Conservation (phyloP, 2,113 vertebrate species). For the Nibea coibor region DNA sequence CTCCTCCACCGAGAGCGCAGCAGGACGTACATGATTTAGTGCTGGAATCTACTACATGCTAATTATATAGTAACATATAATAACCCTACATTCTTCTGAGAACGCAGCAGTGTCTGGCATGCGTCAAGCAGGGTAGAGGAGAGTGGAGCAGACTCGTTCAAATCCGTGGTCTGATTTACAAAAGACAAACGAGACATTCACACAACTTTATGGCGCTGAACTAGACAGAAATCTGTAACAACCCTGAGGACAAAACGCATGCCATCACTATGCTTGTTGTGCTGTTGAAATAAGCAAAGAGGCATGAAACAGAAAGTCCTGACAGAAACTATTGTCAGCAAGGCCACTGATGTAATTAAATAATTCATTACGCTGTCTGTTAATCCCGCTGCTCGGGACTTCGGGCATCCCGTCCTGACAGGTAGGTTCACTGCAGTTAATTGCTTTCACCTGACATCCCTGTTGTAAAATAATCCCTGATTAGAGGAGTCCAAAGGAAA, state of each 20-base stretch:
- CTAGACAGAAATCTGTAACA: slow-evolving; percentile 16
- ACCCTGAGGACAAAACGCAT: not conserved
- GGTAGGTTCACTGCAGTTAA: slow-evolving; percentile 58
- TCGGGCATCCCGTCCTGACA: slow-evolving; percentile 38
- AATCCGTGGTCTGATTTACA: not conserved
- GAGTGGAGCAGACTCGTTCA: not conserved
- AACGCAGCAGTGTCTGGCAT: no score
- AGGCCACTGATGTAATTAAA: not conserved
- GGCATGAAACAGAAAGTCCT: slow-evolving; percentile 4
- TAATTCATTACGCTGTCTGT: slow-evolving; percentile 22
- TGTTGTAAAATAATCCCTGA: slow-evolving; percentile 54
- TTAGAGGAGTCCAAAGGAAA: slow-evolving; percentile 36
- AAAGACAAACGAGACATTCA: slow-evolving; percentile 10
- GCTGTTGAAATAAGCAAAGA: not conserved
- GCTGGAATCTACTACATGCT: not conserved
- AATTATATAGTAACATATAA: not conserved
- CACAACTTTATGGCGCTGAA: not conserved
- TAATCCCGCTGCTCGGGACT: slow-evolving; percentile 51
- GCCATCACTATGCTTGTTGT: slow-evolving; percentile 3
- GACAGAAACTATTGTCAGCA: not conserved
- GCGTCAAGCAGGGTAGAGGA: not conserved
- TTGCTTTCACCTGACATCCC: slow-evolving; percentile 63
- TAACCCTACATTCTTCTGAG: no score
- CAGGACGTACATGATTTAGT: no score
- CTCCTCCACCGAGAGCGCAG: not conserved